Percentiles rank a stretch among this genome's conserved stretches.
phyloP scores from a whole-genome alignment of 2,797 vertebrate genomes.

The Phyllotis vaccarum region DNA sequence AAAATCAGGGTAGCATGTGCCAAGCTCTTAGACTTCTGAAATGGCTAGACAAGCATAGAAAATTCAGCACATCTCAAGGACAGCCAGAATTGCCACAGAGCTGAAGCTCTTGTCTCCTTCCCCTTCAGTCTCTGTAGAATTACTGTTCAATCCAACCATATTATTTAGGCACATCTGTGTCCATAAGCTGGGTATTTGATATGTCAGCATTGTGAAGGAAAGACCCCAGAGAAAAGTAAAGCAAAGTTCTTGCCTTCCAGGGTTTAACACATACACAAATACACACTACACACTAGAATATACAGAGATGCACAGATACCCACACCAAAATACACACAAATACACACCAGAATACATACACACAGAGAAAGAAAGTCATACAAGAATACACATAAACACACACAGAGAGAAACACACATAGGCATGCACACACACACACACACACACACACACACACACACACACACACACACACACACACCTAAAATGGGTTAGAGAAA shows the following conservation, averaged over 20 bases:
- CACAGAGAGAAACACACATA: background rate
- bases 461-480: background rate
- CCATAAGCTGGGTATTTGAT: background rate
- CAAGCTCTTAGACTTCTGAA: slow-evolving; percentile 53
- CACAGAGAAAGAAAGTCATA: background rate
- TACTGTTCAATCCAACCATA: background rate
- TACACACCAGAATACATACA: background rate
- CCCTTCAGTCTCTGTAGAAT: background rate
- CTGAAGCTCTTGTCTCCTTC: background rate
- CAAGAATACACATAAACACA: background rate
- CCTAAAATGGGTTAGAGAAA: slow-evolving; percentile 8
- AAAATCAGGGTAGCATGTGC: slow-evolving; percentile 21
- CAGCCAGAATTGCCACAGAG: background rate
- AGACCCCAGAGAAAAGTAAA: background rate
- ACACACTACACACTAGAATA: background rate
- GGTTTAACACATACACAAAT: background rate
- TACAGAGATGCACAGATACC: background rate
- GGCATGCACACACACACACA: background rate
- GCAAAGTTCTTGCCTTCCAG: background rate
- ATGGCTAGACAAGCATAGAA: background rate
- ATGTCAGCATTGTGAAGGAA: background rate
- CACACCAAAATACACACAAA: background rate
- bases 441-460: background rate
- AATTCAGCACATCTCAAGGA: background rate
- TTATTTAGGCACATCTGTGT: background rate